phyloP scores from a whole-genome alignment of 2,797 vertebrate genomes.

The Alosa sapidissima region DNA sequence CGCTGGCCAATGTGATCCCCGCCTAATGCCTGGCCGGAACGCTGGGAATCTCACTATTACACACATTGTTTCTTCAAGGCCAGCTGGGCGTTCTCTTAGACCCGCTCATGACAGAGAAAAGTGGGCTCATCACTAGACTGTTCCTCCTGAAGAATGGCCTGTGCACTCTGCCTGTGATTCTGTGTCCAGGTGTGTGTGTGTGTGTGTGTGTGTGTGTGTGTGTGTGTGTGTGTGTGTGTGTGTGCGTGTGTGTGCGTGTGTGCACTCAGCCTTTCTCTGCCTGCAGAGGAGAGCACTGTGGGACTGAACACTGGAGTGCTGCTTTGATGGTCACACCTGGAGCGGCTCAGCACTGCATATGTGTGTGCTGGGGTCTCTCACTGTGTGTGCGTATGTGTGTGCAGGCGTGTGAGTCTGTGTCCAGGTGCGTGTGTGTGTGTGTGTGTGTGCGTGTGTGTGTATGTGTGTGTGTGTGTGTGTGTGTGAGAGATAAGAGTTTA shows the following conservation, averaged over 20 bases:
- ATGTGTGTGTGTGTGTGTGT: background rate
- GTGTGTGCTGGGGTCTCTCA: background rate
- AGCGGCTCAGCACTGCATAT: background rate
- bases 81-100: too few relatives aligned
- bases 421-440: background rate
- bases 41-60: too few relatives aligned
- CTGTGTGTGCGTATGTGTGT: background rate
- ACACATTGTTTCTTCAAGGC: too few relatives aligned
- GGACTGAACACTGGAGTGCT: background rate
- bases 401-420: background rate
- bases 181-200: too few relatives aligned
- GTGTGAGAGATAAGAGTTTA: background rate
- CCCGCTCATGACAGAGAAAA: too few relatives aligned
- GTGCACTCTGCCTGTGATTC: background rate
- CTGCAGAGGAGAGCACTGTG: background rate
- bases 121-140: too few relatives aligned
- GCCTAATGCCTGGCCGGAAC: too few relatives aligned
- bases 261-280: background rate
- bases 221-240: too few relatives aligned
- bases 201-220: too few relatives aligned
- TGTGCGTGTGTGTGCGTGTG: too few relatives aligned
- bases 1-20: too few relatives aligned
- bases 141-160: background rate
- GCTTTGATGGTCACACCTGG: background rate
- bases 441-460: background rate